Conservation (phyloP, 2,888 invertebrate genomes). For the Aphodius sticticus region DNA sequence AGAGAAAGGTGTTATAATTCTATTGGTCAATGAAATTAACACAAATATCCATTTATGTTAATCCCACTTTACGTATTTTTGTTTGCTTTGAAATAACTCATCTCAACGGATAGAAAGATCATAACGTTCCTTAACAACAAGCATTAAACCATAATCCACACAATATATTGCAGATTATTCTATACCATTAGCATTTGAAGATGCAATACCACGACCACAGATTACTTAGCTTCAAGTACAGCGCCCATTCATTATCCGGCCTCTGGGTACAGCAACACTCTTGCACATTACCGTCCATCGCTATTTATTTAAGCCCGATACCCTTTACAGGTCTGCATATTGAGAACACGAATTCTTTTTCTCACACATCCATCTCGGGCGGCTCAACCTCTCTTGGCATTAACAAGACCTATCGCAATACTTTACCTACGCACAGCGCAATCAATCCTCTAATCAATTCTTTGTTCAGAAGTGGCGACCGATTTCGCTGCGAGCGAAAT, state of each 20-base stretch:
- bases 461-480: conserved; percentile 4
- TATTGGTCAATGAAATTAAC: too few relatives aligned
- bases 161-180: not conserved
- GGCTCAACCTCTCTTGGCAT: not conserved
- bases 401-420: not conserved
- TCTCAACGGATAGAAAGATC: not conserved
- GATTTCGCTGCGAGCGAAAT: not conserved
- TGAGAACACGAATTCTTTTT: not conserved
- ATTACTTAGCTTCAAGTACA: not conserved
- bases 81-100: too few relatives aligned
- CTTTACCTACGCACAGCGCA: not conserved
- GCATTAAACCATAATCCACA: not conserved
- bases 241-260: not conserved
- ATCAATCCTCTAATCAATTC: conserved; percentile 4
- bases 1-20: too few relatives aligned
- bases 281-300: not conserved
- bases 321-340: not conserved
- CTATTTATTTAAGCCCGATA: conserved; percentile 4
- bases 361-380: conserved; percentile 4
- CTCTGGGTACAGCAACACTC: not conserved
- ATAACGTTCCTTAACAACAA: not conserved
- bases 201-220: not conserved
- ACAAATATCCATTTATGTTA: too few relatives aligned
- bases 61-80: too few relatives aligned
- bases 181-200: conserved; percentile 4